Percentiles rank a stretch among this genome's conserved stretches.
Evolutionary conservation across 2,797 vertebrate genomes (phyloP).

Genomic region (Taeniopygia guttata): DNA sequence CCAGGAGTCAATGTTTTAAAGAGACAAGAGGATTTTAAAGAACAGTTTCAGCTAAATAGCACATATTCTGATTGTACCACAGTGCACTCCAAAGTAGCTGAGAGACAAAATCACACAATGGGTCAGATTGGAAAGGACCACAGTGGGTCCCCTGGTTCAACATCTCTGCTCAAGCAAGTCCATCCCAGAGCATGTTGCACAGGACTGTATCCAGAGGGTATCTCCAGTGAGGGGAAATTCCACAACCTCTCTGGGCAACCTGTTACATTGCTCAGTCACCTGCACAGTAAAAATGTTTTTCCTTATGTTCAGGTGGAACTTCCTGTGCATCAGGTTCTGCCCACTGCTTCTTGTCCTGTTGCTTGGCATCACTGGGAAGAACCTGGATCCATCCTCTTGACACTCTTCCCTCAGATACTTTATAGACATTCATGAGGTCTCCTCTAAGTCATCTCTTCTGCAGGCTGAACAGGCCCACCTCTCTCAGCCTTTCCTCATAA

Average conservation of each 20-base stretch:
- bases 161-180: background rate
- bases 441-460: background rate
- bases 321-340: background rate
- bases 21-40: background rate
- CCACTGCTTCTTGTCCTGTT: background rate
- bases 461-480: background rate
- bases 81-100: background rate
- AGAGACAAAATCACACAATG: background rate
- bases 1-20: background rate
- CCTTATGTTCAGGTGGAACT: background rate
- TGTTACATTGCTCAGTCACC: fast-evolving
- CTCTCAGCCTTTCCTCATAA: background rate
- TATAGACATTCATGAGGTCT: background rate
- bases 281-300: background rate
- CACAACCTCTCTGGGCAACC: background rate
- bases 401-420: background rate
- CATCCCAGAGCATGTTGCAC: background rate
- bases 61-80: fast-evolving
- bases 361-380: background rate
- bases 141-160: background rate
- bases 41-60: background rate
- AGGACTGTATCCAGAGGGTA: background rate
- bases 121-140: background rate
- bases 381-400: background rate
- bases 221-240: background rate